Evolutionary conservation across 2,113 vertebrate genomes (phyloP).

Genomic region (Patagioenas fasciata): DNA sequence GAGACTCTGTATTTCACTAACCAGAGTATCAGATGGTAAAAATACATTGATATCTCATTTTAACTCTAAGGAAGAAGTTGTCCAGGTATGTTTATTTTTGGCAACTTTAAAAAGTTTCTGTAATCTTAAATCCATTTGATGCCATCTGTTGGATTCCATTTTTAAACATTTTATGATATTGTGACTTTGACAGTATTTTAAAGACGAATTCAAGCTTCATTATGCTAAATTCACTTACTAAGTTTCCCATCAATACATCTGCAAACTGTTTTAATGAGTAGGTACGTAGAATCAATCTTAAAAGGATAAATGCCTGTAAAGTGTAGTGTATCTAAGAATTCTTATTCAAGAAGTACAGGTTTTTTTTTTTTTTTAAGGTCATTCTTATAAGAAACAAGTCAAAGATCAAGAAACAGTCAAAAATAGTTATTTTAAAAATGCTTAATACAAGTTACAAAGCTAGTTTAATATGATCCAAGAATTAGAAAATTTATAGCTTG

Average conservation of each 20-base stretch:
- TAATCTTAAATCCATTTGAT: not conserved
- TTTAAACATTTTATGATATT: not conserved
- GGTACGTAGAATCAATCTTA: not conserved
- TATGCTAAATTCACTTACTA: not conserved
- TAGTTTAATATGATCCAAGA: not conserved
- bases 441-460: not conserved
- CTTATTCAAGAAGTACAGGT: too few relatives aligned
- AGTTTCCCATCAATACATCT: not conserved
- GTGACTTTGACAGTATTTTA: not conserved
- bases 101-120: not conserved
- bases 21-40: conserved; percentile 86
- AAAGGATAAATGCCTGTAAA: not conserved
- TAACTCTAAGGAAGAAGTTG: conserved; percentile 88
- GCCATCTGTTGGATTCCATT: not conserved
- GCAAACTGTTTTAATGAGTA: not conserved
- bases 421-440: not conserved
- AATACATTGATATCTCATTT: conserved; percentile 91
- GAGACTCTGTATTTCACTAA: conserved; percentile 84
- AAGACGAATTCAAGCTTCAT: not conserved
- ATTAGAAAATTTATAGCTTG: not conserved
- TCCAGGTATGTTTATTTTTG: conserved; percentile 79
- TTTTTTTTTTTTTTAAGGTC: not conserved
- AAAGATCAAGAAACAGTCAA: not conserved
- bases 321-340: too few relatives aligned
- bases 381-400: not conserved